Evolutionary conservation across 2,113 vertebrate species (phyloP).

Genomic region (Heliornis fulica): DNA sequence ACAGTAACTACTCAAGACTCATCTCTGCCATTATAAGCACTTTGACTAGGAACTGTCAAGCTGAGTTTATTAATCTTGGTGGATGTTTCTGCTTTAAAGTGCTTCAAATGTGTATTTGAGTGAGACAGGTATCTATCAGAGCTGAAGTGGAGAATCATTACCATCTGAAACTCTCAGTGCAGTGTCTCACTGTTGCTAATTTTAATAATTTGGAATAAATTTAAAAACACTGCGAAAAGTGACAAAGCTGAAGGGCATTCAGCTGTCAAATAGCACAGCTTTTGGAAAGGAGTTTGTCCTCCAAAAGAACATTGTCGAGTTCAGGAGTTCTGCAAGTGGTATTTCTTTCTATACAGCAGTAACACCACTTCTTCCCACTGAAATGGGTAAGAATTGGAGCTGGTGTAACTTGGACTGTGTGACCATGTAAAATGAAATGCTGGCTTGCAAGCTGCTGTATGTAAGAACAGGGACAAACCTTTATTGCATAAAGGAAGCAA

Average conservation of each 20-base stretch:
- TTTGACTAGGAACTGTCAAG: constrained; percentile 1
- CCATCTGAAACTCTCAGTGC: neutral
- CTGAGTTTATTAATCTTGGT: neutral
- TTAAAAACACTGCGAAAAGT: neutral
- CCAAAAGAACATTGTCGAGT: neutral
- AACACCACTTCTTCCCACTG: neutral
- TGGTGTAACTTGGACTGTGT: neutral
- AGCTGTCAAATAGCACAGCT: neutral
- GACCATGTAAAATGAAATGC: neutral
- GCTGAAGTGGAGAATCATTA: neutral
- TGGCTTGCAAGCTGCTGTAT: neutral
- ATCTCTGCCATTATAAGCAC: neutral
- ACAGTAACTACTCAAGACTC: neutral
- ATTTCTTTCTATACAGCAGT: neutral
- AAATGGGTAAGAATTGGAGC: neutral
- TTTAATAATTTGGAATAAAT: neutral
- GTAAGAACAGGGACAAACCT: neutral
- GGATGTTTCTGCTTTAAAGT: neutral
- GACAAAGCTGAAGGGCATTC: neutral
- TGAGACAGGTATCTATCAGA: constrained; percentile 9
- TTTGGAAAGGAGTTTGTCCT: neutral
- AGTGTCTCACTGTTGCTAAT: neutral
- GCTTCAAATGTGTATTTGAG: neutral
- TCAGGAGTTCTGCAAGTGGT: neutral
- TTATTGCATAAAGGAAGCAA: neutral